Evolutionary conservation across 2,797 vertebrate genomes (phyloP), one percentile per base, ranked within the genome.

Genomic region (Apogon hyalosoma): DNA sequence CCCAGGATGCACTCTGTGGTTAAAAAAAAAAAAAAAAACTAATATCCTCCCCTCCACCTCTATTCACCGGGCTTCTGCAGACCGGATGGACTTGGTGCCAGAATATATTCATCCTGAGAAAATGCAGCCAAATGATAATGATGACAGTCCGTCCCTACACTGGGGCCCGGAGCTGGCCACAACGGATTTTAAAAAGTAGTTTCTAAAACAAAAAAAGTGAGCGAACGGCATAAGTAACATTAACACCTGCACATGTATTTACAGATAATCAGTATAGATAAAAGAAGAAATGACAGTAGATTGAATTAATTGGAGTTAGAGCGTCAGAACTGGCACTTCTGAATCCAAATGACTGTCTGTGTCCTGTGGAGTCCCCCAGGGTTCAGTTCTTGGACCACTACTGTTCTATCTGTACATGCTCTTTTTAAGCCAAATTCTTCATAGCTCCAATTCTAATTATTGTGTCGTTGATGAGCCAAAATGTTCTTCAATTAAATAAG

Each of bases 1-100:
- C n/a, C n/a, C n/a, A n/a, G n/a, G n/a, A n/a, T 33, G 71, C 69
- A 77, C 59, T 50, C 60, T 4, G 13, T 31, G 59, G n/a, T 24
- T n/a, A n/a, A 24, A 7, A 8, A 15, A 16, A 38, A 13, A 48
- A 14, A 7, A n/a, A 15, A 12, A 14, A n/a, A 12, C 49, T n/a
- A 14, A 7, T 11, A 15, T 10, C 19, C 19, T 15, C 49, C 18
- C 19, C 52, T 19, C 21, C 46, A 2, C 8, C 9, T 63, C 46
- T 13, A 6, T 21, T 42, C 52, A 53, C 36, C 28, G 16, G 3
- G 10, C 47, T 53, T 66, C 51, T 75, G 70, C 75, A n/a, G n/a
- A n/a, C n/a, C n/a, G 14, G 39, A 54, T 11, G 36, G 38, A 54
- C 14, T 58, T 46, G 41, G 46, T 57, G 73, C 64, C 67, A 75